Conservation (phyloP, 2,113 vertebrate species). For the Phodopus roborovskii region DNA sequence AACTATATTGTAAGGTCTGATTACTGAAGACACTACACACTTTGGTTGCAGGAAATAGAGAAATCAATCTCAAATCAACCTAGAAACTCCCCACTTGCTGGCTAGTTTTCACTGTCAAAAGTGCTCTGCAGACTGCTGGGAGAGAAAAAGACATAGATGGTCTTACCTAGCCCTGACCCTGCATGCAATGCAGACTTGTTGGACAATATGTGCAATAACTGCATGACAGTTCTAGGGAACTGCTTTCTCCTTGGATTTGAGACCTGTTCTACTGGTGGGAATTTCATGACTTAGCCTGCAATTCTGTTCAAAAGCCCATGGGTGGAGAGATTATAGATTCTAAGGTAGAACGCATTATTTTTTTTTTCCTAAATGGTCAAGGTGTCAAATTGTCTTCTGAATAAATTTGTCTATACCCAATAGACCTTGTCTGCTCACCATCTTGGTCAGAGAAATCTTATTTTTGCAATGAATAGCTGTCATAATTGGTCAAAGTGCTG, state of each 20-base stretch:
- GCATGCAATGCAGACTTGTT: neutral
- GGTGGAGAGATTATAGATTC: neutral
- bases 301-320: neutral
- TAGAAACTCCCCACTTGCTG: no score
- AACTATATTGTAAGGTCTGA: neutral
- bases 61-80: neutral
- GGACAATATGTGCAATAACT: neutral
- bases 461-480: neutral
- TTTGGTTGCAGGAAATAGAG: neutral
- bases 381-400: neutral
- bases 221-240: neutral
- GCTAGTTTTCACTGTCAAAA: neutral
- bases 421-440: neutral
- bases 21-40: neutral
- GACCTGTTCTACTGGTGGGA: neutral
- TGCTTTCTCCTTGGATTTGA: neutral
- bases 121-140: neutral
- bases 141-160: neutral
- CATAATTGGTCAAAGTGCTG: no score
- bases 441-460: neutral
- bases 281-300: neutral
- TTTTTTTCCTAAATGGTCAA: neutral
- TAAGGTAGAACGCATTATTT: neutral
- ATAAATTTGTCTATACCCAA: neutral
- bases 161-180: neutral